Conservation (phyloP, 1,140 invertebrate genomes). For the Trichonephila clavata region DNA sequence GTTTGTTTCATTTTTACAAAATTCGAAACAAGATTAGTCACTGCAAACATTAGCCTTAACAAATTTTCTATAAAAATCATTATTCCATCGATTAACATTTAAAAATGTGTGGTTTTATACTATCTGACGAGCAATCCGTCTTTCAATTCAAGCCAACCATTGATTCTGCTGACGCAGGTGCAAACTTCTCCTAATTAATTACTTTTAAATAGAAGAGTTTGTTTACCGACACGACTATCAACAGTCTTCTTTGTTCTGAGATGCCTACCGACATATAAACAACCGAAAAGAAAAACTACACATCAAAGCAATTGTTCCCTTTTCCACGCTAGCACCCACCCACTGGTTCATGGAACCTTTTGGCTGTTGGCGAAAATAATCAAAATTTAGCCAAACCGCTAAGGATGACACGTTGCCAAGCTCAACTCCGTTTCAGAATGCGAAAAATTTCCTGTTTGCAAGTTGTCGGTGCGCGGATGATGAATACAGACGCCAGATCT, state of each 20-base stretch:
- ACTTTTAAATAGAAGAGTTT: not conserved
- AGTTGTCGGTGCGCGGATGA: conserved; percentile 38
- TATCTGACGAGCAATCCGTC: no score
- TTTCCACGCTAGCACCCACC: not conserved
- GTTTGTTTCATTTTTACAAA: no score
- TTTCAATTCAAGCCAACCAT: no score
- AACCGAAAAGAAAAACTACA: not conserved
- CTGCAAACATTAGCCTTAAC: no score
- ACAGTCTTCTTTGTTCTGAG: not conserved
- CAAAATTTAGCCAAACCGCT: not conserved
- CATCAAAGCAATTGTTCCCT: not conserved
- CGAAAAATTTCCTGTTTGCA: conserved; percentile 15
- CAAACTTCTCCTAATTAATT: not conserved
- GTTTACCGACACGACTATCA: not conserved
- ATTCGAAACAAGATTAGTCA: no score
- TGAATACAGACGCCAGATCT: not conserved
- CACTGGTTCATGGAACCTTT: not conserved
- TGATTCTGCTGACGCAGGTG: not conserved
- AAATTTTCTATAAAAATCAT: no score
- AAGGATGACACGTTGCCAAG: not conserved
- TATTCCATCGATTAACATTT: no score
- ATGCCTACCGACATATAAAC: not conserved
- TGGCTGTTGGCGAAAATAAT: not conserved
- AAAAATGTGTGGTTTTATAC: no score
- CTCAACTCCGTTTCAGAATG: not conserved